phyloP scores from a whole-genome alignment of 2,797 vertebrate genomes.

The Forpus xanthops region DNA sequence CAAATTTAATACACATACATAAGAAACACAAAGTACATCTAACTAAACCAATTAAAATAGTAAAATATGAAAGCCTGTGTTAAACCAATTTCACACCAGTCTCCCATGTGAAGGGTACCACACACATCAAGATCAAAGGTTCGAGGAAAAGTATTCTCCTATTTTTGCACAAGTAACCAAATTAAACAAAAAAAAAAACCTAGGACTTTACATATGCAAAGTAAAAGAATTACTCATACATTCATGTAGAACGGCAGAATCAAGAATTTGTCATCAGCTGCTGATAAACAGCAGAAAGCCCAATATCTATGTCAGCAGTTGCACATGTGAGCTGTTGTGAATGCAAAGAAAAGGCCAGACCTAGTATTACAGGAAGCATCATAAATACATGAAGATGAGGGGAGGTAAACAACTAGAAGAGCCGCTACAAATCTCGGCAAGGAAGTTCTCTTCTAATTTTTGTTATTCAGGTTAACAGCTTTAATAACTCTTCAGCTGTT shows the following conservation, averaged over 20 bases:
- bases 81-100: background rate
- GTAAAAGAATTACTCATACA: background rate
- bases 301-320: background rate
- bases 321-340: background rate
- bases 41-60: background rate
- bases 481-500: background rate
- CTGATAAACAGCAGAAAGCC: constrained; percentile 7
- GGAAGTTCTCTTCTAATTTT: background rate
- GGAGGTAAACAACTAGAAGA: background rate
- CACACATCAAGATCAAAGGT: background rate
- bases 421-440: background rate
- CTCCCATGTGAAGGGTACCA: background rate
- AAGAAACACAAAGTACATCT: background rate
- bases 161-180: background rate
- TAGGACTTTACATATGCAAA: background rate
- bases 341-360: background rate
- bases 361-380: background rate
- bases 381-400: background rate
- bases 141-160: background rate
- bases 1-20: background rate
- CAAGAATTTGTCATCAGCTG: constrained; percentile 31
- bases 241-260: background rate
- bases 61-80: background rate
- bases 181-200: background rate
- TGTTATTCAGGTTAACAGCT: background rate